Percentiles rank a stretch among this genome's conserved stretches.
These are phyloP conservation scores for Pristiophorus japonicus DNA, from an alignment of 2,113 vertebrate species.

Conservation along the genomic window DNA sequence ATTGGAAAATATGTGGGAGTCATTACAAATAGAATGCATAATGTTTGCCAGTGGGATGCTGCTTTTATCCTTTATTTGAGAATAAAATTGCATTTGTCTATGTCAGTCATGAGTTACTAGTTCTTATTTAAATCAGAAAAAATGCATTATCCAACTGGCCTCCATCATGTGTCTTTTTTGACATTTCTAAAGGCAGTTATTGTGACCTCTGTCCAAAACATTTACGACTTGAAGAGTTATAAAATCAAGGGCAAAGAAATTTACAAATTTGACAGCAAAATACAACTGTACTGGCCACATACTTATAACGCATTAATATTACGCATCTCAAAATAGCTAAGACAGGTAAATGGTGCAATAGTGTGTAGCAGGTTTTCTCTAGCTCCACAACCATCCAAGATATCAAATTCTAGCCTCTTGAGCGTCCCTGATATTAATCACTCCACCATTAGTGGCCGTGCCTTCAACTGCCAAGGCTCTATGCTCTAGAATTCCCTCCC, in stretches of 20 bases:
- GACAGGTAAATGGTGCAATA: neutral
- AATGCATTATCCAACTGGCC: neutral
- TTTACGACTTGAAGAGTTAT: neutral
- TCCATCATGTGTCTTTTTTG: neutral
- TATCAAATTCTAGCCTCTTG: neutral
- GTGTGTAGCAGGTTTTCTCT: neutral
- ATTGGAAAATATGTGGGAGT: neutral
- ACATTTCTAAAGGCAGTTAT: no score
- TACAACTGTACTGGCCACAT: neutral
- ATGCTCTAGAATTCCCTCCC: no score
- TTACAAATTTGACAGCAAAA: neutral
- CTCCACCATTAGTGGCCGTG: no score
- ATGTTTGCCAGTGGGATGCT: neutral
- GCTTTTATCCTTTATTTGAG: neutral
- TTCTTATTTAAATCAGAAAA: neutral
- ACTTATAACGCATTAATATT: neutral
- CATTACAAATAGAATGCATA: neutral
- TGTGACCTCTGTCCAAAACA: constrained; percentile 15
- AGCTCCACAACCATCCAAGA: neutral
- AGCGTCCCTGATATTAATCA: neutral
- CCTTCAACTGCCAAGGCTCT: no score
- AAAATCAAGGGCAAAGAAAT: neutral
- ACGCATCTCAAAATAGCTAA: neutral
- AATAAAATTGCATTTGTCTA: neutral
- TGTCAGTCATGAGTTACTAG: neutral